Evolutionary conservation across 2,797 vertebrate genomes (phyloP), one percentile per base, ranked within the genome.

Genomic region (Fistularia commersonii): DNA sequence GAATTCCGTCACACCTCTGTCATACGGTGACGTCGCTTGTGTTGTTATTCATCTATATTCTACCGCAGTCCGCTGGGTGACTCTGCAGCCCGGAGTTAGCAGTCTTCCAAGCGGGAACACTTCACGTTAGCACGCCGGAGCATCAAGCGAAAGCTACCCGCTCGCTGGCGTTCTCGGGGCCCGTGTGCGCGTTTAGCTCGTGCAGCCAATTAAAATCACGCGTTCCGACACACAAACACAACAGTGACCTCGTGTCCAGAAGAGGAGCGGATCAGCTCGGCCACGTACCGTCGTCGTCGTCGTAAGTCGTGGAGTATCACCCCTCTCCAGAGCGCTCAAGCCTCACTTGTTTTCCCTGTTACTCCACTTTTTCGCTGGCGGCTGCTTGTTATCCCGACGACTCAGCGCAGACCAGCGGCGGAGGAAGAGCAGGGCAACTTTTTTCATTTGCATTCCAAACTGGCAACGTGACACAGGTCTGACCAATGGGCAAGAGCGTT

Each of bases 391-490:
- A 32, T 6, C 51, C 79, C 69, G 69, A 68, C 62, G 61, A 40
- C 74, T 80, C 62, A 52, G 69, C 58, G 79, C 61, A 76, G 70
- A 85, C 52, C 67, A 74, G 77, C 57, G 48, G 52, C 61, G 76
- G 69, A 60, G n/a, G 55, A 15, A 64, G 68, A 64, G 68, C 37
- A 54, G 65, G 54, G 62, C 51, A 73, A 74, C 72, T 70, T 44
- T 71, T 78, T 74, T 59, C 72, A 84, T 88, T 90, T 84, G 88
- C 88, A 71, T 89, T 91, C 90, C 90, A 76, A 58, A 72, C 61
- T 69, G 53, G 41, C 8, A 66, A 90, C 70, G 81, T 91, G 82
- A 89, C 69, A 11, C 1, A 0, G 0, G 1, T 5, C 3, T 11
- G 49, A 7, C 89, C 90, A 92, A 90, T 91, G 37, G 41, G 11